Evolutionary conservation across 2,797 vertebrate species (phyloP).

Genomic region (Myiotriccus ornatus): DNA sequence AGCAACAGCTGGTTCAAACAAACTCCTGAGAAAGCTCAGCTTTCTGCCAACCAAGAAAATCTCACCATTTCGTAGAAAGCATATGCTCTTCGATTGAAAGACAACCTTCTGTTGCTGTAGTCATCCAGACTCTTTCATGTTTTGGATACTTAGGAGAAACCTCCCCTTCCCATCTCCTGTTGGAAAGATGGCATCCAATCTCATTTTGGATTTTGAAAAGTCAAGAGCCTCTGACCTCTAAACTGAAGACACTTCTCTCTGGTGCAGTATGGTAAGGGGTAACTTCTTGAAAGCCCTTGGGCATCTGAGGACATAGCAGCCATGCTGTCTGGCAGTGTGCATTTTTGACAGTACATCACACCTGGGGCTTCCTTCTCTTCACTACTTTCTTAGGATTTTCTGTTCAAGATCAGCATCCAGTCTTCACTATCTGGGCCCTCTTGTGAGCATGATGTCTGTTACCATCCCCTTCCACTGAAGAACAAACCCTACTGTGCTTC

Average conservation of each 20-base stretch:
- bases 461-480: not conserved
- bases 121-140: not conserved
- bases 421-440: not conserved
- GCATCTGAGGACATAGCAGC: not conserved
- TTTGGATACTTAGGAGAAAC: not conserved
- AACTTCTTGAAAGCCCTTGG: not conserved
- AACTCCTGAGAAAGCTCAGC: constrained; percentile 30
- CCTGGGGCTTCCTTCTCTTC: rapidly evolving
- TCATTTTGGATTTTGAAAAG: not conserved
- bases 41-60: constrained; percentile 23
- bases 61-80: not conserved
- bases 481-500: not conserved
- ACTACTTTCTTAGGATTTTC: not conserved
- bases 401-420: not conserved
- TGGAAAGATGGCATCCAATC: not conserved
- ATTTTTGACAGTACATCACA: not conserved
- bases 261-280: not conserved
- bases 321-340: not conserved
- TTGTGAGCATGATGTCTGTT: not conserved
- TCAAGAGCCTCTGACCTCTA: not conserved
- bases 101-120: not conserved
- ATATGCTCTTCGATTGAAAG: not conserved
- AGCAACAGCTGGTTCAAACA: constrained; percentile 53
- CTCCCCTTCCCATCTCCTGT: not conserved
- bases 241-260: not conserved